A percentile compares a stretch with the other conserved stretches of the same genome.
These are phyloP conservation scores for Aegotheles bennettii DNA, from an alignment of 2,113 vertebrate genomes.

Conservation along the genomic window DNA sequence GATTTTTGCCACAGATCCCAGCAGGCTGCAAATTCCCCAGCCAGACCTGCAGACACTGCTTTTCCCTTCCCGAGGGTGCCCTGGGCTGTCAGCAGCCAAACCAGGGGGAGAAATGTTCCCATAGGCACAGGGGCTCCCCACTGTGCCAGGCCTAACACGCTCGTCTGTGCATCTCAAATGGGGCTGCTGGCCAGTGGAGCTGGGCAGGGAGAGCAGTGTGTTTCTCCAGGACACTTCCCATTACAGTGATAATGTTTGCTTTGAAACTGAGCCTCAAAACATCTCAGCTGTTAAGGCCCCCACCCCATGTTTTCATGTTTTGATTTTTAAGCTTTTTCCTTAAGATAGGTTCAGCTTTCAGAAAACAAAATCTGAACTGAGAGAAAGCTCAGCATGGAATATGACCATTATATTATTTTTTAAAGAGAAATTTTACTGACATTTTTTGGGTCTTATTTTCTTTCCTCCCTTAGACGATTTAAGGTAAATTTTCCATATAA, in stretches of 20 bases:
- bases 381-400: not conserved
- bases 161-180: fast-evolving
- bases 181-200: not conserved
- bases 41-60: not conserved
- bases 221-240: not conserved
- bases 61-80: not conserved
- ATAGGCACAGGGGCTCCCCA: not conserved
- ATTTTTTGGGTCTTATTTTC: not conserved
- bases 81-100: not conserved
- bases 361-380: not conserved
- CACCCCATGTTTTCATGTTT: not conserved
- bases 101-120: not conserved
- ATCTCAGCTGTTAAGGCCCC: not conserved
- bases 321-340: not conserved
- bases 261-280: slow-evolving; percentile 4
- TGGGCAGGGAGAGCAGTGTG: not conserved
- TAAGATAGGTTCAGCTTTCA: not conserved
- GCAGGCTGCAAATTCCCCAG: not conserved
- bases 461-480: not conserved
- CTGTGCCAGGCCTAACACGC: not conserved
- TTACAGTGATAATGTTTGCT: not conserved
- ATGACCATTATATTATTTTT: not conserved
- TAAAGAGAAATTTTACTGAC: not conserved
- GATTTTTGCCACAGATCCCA: not conserved
- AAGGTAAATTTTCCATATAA: not conserved